Evolutionary conservation across 2,888 invertebrate species (phyloP).

Genomic region (Dione juno): DNA sequence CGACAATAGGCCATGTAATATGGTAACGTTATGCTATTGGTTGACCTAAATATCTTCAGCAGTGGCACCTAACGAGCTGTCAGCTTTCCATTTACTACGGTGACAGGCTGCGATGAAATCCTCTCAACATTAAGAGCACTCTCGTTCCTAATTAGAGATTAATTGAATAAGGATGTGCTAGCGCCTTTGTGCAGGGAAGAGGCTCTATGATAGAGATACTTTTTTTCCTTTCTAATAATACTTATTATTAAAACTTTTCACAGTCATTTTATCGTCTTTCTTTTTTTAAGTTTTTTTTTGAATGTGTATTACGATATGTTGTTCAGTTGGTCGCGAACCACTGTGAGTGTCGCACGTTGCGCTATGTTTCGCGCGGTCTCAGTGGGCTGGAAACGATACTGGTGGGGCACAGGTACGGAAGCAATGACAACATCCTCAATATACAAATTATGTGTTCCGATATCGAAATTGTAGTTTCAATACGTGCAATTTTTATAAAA

Average conservation of each 20-base stretch:
- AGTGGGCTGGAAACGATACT: slow-evolving; percentile 78
- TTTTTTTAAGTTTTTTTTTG: slow-evolving; percentile 12
- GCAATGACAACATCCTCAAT: slow-evolving; percentile 71
- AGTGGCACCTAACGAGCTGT: slow-evolving; percentile 59
- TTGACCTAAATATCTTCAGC: slow-evolving; percentile 65
- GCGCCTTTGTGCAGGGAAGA: slow-evolving; percentile 21
- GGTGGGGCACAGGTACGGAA: slow-evolving; percentile 82
- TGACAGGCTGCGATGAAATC: slow-evolving; percentile 75
- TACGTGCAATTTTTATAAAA: not conserved
- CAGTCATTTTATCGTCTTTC: not conserved
- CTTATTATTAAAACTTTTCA: not conserved
- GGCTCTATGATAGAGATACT: slow-evolving; percentile 1
- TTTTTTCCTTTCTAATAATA: not conserved
- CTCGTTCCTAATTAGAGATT: slow-evolving; percentile 79
- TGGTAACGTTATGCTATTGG: slow-evolving; percentile 19
- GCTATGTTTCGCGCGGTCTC: slow-evolving; percentile 77
- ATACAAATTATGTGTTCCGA: slow-evolving; percentile 56
- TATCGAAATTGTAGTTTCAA: slow-evolving; percentile 46
- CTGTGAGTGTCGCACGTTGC: slow-evolving; percentile 69
- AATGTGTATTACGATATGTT: slow-evolving; percentile 36
- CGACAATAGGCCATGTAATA: slow-evolving; percentile 4
- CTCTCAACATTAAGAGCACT: slow-evolving; percentile 79
- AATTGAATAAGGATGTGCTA: slow-evolving; percentile 74
- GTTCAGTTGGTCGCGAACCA: slow-evolving; percentile 73
- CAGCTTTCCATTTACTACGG: slow-evolving; percentile 76